These are phyloP conservation scores for Notolepis coatsorum DNA, from an alignment of 2,797 vertebrate species.

Conservation along the genomic window DNA sequence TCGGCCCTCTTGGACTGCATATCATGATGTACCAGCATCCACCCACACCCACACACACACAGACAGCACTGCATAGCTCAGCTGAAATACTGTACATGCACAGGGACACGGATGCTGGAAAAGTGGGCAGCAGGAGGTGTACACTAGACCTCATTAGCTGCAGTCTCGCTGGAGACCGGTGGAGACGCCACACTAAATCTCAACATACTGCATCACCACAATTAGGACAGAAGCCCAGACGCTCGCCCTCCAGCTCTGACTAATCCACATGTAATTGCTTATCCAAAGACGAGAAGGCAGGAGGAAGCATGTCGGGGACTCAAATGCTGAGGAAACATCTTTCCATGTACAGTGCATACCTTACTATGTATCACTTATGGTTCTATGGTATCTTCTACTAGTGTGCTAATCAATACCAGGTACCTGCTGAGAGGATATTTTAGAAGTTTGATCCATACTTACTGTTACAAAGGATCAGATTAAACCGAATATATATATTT, in stretches of 20 bases:
- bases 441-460: no score
- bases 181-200: constrained; percentile 45
- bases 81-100: constrained; percentile 43
- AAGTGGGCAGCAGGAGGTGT: constrained; percentile 66
- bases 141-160: constrained; percentile 67
- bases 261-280: constrained; percentile 44
- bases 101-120: constrained; percentile 40
- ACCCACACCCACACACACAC: not conserved
- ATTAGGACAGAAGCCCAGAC: constrained; percentile 41
- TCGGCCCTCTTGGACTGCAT: not conserved
- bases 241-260: constrained; percentile 36
- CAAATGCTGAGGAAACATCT: no score
- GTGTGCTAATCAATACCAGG: no score
- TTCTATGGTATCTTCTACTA: no score
- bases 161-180: constrained; percentile 39
- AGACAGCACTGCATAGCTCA: constrained; percentile 47
- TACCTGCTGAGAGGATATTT: no score
- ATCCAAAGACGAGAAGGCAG: constrained; percentile 9
- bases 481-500: no score
- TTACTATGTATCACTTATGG: no score
- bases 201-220: constrained; percentile 55
- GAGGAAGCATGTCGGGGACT: no score
- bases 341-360: no score
- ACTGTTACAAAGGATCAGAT: no score
- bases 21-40: not conserved